phyloP scores from a whole-genome alignment of 1,140 invertebrate species.

The Papilio machaon region DNA sequence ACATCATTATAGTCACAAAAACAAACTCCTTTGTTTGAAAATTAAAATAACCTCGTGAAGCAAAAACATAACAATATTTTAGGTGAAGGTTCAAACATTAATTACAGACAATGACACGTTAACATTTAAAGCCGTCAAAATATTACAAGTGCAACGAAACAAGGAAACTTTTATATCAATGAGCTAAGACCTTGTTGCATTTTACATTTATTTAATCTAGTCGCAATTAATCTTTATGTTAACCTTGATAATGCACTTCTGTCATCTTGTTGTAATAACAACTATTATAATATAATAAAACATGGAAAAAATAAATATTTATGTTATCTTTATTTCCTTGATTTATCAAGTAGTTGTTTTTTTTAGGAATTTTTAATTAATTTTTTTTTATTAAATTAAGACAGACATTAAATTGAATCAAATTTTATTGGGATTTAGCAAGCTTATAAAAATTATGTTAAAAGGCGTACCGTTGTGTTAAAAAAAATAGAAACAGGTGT shows the following conservation, averaged over 20 bases:
- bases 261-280: not conserved
- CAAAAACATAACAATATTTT: not conserved
- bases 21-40: not conserved
- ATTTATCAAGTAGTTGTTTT: too few species aligned
- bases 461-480: too few species aligned
- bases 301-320: too few species aligned
- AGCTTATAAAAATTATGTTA: too few species aligned
- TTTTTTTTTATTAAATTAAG: too few species aligned
- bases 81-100: not conserved
- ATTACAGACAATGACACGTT: not conserved
- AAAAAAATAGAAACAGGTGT: too few species aligned
- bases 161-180: not conserved
- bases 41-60: not conserved
- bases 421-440: too few species aligned
- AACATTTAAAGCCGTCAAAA: not conserved
- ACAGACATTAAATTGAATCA: too few species aligned
- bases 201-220: not conserved
- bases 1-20: not conserved
- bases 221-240: not conserved
- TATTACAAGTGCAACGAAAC: not conserved
- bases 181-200: not conserved
- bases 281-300: not conserved
- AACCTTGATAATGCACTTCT: not conserved
- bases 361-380: too few species aligned
- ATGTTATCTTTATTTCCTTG: too few species aligned